A percentile compares a stretch with the other conserved stretches of the same genome.
These are phyloP conservation scores for Adineta ricciae DNA, from an alignment of 2,888 invertebrate species.

Conservation along the genomic window DNA sequence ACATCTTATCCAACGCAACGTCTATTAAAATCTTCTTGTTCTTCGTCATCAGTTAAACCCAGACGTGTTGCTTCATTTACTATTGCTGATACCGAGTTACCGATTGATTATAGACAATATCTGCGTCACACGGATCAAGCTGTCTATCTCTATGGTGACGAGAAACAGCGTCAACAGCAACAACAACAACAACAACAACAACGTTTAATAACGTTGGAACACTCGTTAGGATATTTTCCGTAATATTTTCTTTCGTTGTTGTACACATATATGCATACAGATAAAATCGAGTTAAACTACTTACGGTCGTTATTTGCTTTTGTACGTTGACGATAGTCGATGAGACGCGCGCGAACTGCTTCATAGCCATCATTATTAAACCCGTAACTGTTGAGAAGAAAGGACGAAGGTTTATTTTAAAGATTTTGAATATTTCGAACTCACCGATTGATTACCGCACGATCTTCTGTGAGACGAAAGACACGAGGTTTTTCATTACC, in stretches of 20 bases:
- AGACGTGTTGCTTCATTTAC: slow-evolving; percentile 14
- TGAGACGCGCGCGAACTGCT: slow-evolving; percentile 55
- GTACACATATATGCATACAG: not conserved
- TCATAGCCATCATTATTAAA: slow-evolving; percentile 91
- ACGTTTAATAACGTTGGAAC: not conserved
- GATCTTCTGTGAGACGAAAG: slow-evolving; percentile 72
- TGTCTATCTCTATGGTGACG: not conserved
- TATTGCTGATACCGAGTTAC: not conserved
- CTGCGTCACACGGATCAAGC: not conserved
- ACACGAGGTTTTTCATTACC: slow-evolving; percentile 87
- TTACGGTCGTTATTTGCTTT: not conserved
- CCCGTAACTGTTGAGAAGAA: slow-evolving; percentile 59
- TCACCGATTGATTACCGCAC: slow-evolving; percentile 79
- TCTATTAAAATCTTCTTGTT: not conserved
- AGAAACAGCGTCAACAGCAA: not conserved
- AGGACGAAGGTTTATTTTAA: too few species aligned
- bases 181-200: not conserved
- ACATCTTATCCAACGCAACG: not conserved
- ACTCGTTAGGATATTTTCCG: slow-evolving; percentile 11
- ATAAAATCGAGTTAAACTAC: not conserved
- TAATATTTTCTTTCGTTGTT: not conserved
- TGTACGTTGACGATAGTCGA: not conserved
- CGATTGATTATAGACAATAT: not conserved
- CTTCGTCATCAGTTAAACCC: not conserved
- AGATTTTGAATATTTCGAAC: not conserved